Conservation (phyloP, 2,113 vertebrate genomes). For the Gymnarchus niloticus region DNA sequence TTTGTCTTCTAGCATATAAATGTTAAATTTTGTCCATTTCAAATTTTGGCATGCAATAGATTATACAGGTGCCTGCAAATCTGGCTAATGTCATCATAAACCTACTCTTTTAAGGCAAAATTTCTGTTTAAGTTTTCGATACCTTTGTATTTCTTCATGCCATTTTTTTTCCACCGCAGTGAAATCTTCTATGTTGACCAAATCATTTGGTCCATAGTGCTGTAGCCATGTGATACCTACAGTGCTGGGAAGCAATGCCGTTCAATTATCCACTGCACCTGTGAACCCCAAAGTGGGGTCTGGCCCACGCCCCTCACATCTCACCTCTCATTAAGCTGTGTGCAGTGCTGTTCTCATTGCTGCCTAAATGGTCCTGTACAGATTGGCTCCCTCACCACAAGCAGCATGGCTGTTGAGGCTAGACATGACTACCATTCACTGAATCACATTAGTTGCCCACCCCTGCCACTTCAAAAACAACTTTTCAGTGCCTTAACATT, state of each 20-base stretch:
- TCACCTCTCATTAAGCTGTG: conserved; percentile 3
- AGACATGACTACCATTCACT: background rate
- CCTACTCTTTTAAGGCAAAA: no score
- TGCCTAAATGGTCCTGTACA: background rate
- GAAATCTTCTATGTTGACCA: conserved; percentile 36
- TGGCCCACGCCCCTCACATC: background rate
- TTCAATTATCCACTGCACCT: conserved; percentile 40
- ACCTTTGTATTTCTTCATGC: background rate
- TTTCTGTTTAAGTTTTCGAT: background rate
- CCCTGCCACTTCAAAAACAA: conserved; percentile 13
- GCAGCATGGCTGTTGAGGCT: background rate
- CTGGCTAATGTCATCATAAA: background rate
- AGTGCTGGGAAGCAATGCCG: conserved; percentile 23
- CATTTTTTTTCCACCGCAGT: conserved; percentile 52
- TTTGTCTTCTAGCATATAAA: no score
- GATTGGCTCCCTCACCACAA: background rate
- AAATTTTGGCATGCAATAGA: background rate
- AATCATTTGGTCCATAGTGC: background rate
- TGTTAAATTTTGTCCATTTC: no score
- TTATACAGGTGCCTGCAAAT: background rate
- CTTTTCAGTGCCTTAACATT: background rate
- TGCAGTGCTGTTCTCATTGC: background rate
- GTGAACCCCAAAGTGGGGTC: background rate
- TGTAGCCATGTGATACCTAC: background rate
- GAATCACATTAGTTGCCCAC: background rate